A percentile compares a stretch with the other conserved stretches of the same genome.
Conservation (phyloP, 23 tunicate genomes). For the Ciona savignyi region DNA sequence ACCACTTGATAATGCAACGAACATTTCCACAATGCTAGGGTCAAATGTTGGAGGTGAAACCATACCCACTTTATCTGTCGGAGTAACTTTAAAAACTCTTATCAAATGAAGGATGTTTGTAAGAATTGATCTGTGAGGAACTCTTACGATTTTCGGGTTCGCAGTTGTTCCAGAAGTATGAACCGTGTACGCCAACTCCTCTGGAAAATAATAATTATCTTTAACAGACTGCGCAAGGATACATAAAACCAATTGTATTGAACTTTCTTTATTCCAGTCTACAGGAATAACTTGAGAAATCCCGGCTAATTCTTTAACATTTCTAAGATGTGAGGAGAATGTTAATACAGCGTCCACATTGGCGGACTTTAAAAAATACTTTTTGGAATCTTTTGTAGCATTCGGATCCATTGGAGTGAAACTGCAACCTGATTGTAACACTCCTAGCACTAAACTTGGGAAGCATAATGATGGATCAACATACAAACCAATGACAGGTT, state of each 20-base stretch:
- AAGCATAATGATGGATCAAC: constrained; percentile 13
- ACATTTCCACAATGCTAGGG: constrained; percentile 75
- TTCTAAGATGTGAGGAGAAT: not conserved
- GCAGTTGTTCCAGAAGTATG: constrained; percentile 85
- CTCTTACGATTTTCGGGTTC: constrained; percentile 50
- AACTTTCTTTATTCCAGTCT: not conserved
- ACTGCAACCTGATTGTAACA: constrained; percentile 28
- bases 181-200: constrained; percentile 30
- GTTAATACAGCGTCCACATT: constrained; percentile 17
- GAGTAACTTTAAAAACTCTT: constrained; percentile 12
- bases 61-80: constrained; percentile 45
- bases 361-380: not conserved
- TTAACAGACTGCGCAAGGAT: not conserved
- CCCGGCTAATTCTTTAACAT: not conserved
- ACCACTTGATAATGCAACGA: constrained; percentile 31
- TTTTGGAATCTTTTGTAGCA: not conserved
- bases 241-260: not conserved
- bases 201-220: not conserved
- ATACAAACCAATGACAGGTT: constrained; percentile 24
- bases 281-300: not conserved
- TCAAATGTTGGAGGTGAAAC: constrained; percentile 88
- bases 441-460: constrained; percentile 30
- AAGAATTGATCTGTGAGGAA: constrained; percentile 63
- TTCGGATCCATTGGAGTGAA: constrained; percentile 34
- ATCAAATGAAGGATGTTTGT: constrained; percentile 61